Conservation (phyloP, 2,113 vertebrate genomes). For the Tautogolabrus adspersus region DNA sequence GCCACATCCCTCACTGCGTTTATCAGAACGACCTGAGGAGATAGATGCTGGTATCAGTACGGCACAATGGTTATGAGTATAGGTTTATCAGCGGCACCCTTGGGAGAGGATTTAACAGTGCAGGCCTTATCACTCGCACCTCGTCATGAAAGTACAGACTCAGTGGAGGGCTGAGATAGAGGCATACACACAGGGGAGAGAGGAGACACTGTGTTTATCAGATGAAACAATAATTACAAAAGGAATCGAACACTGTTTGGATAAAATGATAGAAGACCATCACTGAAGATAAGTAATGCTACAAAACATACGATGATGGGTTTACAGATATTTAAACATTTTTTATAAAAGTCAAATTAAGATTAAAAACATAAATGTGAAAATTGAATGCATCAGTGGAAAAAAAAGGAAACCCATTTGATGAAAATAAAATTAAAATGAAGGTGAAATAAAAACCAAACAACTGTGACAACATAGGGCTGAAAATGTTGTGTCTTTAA, state of each 20-base stretch:
- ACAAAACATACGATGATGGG: background rate
- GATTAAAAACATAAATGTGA: background rate
- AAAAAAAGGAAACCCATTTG: too few relatives aligned
- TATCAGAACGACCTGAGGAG: slow-evolving; percentile 94
- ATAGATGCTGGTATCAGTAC: slow-evolving; percentile 63
- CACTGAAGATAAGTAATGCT: slow-evolving; percentile 16
- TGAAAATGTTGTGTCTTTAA: too few relatives aligned
- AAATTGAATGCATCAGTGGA: too few relatives aligned
- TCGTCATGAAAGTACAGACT: slow-evolving; percentile 66
- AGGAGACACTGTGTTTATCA: slow-evolving; percentile 44
- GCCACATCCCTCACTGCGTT: slow-evolving; percentile 98
- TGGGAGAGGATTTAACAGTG: slow-evolving; percentile 68
- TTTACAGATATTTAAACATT: background rate
- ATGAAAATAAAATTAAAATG: background rate
- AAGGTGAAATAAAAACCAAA: background rate
- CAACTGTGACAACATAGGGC: slow-evolving; percentile 7
- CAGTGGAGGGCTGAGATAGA: slow-evolving; percentile 49
- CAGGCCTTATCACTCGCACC: slow-evolving; percentile 63
- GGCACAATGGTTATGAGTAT: slow-evolving; percentile 53
- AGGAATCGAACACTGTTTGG: slow-evolving; percentile 7
- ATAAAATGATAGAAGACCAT: slow-evolving; percentile 19
- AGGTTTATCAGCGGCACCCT: slow-evolving; percentile 59
- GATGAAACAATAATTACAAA: slow-evolving; percentile 44
- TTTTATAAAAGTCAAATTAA: background rate
- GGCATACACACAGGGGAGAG: slow-evolving; percentile 35